Evolutionary conservation across 2,113 vertebrate genomes (phyloP).

Genomic region (Leptobrachium ailaonicum): DNA sequence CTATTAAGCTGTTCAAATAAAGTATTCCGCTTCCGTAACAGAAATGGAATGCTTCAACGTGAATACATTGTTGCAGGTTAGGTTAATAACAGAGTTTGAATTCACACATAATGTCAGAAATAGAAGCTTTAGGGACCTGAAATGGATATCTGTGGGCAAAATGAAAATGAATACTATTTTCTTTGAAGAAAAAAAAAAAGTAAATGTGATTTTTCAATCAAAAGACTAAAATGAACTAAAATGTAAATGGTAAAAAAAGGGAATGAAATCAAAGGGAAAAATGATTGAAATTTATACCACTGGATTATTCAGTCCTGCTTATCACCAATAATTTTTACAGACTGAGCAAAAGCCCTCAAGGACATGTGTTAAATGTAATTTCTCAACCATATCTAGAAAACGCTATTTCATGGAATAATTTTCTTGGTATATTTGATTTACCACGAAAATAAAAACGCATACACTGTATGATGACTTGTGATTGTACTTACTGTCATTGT

Average conservation of each 20-base stretch:
- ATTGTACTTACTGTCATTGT: slow-evolving; percentile 4
- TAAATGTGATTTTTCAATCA: slow-evolving; percentile 52
- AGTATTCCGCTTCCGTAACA: background rate
- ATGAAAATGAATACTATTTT: slow-evolving; percentile 27
- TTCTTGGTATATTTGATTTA: slow-evolving; percentile 12
- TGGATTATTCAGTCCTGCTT: slow-evolving; percentile 31
- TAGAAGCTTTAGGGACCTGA: slow-evolving; percentile 53
- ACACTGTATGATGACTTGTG: background rate
- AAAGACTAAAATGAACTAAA: slow-evolving; percentile 49
- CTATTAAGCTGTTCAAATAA: background rate
- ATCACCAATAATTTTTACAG: slow-evolving; percentile 3
- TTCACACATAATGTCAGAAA: slow-evolving; percentile 56
- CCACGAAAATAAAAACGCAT: slow-evolving; percentile 14
- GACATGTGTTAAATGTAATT: slow-evolving; percentile 41
- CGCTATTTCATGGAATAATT: slow-evolving; percentile 28
- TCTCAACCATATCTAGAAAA: slow-evolving; percentile 29
- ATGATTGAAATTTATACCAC: slow-evolving; percentile 38
- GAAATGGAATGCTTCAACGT: slow-evolving; percentile 50
- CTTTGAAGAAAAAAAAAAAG: slow-evolving; percentile 42
- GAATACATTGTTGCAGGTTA: slow-evolving; percentile 54
- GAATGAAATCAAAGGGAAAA: slow-evolving; percentile 39
- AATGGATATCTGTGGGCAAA: slow-evolving; percentile 53
- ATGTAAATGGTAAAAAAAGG: slow-evolving; percentile 41
- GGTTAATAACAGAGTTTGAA: slow-evolving; percentile 61
- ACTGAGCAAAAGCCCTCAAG: slow-evolving; percentile 19